phyloP scores from a whole-genome alignment of 2,113 vertebrate genomes.

The Pomatorhinus ruficollis region DNA sequence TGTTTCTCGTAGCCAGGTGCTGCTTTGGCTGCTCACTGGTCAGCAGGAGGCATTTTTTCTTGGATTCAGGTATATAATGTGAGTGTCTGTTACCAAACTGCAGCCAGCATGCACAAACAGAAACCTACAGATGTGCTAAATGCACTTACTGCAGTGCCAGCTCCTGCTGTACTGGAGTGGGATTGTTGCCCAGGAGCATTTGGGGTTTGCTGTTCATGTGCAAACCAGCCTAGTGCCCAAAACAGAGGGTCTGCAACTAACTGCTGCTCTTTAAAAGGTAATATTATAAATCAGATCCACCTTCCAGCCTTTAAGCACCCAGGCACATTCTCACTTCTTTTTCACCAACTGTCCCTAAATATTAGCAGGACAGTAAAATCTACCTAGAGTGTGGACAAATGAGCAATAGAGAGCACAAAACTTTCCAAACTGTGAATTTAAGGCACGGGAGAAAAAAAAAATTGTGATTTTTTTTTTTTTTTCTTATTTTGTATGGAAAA shows the following conservation, averaged over 20 bases:
- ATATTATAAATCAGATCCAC: background rate
- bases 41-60: conserved; percentile 2
- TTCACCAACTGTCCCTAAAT: background rate
- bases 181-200: background rate
- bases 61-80: background rate
- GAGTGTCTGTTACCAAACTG: background rate
- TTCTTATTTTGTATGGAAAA: conserved; percentile 43
- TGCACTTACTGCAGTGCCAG: background rate
- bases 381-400: background rate
- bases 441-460: background rate
- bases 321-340: background rate
- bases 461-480: background rate
- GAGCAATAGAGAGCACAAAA: background rate
- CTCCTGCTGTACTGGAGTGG: background rate
- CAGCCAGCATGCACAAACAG: background rate
- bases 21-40: background rate
- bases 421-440: background rate
- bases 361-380: background rate
- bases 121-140: conserved; percentile 26
- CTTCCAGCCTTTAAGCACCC: background rate
- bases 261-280: background rate
- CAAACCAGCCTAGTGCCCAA: background rate
- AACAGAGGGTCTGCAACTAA: background rate
- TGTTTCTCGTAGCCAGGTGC: background rate
- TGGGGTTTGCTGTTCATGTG: background rate